phyloP scores from a whole-genome alignment of 2,888 invertebrate species.

The Odontothrips loti region DNA sequence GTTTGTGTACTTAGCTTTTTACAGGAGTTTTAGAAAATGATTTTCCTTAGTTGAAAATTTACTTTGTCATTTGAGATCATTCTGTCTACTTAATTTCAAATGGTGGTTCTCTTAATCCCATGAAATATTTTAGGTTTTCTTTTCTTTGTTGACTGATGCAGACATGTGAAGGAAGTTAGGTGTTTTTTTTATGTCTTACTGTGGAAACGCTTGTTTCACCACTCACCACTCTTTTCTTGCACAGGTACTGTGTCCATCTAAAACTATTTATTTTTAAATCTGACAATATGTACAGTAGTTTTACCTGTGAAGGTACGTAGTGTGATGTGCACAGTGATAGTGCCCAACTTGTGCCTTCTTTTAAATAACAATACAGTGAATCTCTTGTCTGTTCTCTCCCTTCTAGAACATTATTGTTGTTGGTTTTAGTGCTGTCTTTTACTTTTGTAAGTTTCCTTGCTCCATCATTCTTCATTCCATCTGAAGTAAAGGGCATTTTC shows the following conservation, averaged over 20 bases:
- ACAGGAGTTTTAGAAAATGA: background rate
- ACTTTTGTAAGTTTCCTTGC: background rate
- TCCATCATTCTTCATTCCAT: background rate
- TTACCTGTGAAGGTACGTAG: background rate
- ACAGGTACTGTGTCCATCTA: background rate
- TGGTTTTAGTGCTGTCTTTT: background rate
- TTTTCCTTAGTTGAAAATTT: background rate
- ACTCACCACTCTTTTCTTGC: background rate
- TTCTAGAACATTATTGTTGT: background rate
- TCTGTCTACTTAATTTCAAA: background rate
- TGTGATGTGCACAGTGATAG: slow-evolving; percentile 5
- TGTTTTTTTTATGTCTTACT: background rate
- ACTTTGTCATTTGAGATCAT: background rate
- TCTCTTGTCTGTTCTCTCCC: slow-evolving; percentile 13
- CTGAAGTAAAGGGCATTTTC: background rate
- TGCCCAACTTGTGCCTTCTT: slow-evolving; percentile 7
- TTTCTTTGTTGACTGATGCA: background rate
- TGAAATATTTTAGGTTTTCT: background rate
- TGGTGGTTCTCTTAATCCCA: background rate
- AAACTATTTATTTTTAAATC: slow-evolving; percentile 5
- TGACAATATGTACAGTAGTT: slow-evolving; percentile 1
- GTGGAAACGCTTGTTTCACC: background rate
- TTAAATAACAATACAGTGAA: background rate
- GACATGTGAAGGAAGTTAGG: background rate
- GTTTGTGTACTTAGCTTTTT: background rate